phyloP scores from a whole-genome alignment of 1,140 invertebrate species.

The Drosophila paulistorum region DNA sequence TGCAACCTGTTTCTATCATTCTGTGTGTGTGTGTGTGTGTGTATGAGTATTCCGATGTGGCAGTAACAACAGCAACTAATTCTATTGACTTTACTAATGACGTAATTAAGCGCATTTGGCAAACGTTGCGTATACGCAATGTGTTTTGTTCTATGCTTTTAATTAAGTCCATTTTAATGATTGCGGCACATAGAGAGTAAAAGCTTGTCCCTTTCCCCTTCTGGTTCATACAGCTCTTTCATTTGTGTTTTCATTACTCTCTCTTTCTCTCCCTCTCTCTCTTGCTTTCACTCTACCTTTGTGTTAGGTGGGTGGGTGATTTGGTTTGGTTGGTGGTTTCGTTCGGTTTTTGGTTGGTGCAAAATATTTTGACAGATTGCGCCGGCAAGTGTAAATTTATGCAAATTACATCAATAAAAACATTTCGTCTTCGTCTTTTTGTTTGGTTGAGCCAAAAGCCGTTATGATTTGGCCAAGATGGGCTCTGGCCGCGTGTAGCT shows the following conservation, averaged over 20 bases:
- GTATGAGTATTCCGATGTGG: background rate
- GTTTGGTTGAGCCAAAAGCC: slow-evolving; percentile 47
- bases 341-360: slow-evolving; percentile 4
- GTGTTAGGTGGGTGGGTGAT: background rate
- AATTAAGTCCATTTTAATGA: slow-evolving; percentile 76
- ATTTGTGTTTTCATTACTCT: slow-evolving; percentile 5
- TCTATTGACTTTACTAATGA: slow-evolving; percentile 81
- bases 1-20: slow-evolving; percentile 39
- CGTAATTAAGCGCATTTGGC: slow-evolving; percentile 78
- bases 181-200: slow-evolving; percentile 47
- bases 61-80: slow-evolving; percentile 62
- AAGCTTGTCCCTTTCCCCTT: slow-evolving; percentile 31
- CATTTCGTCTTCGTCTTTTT: slow-evolving; percentile 64
- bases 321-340: background rate
- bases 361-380: slow-evolving; percentile 77
- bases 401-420: slow-evolving; percentile 81
- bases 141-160: slow-evolving; percentile 56
- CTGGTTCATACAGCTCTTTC: background rate
- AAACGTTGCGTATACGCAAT: slow-evolving; percentile 65
- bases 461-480: slow-evolving; percentile 77
- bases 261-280: background rate
- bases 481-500: slow-evolving; percentile 68
- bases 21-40: background rate
- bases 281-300: background rate
- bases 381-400: slow-evolving; percentile 77